Percentiles rank a stretch among this genome's conserved stretches.
Evolutionary conservation across 2,888 invertebrate genomes (phyloP).

Genomic region (Machimus rusticus): DNA sequence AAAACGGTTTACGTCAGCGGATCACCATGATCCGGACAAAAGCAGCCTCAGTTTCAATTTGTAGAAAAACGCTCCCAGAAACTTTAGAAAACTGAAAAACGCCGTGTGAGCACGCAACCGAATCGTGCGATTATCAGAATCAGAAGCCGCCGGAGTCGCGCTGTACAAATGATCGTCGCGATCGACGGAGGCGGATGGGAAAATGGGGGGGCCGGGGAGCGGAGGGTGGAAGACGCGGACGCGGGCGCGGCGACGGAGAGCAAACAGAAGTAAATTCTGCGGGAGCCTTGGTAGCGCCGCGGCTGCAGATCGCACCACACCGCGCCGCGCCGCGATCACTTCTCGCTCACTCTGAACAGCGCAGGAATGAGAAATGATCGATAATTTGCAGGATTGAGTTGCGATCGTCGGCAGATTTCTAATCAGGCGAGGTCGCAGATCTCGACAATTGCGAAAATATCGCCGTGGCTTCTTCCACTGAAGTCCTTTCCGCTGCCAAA

Average conservation of each 20-base stretch:
- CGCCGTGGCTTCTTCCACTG: neutral
- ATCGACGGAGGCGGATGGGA: neutral
- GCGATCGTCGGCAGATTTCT: neutral
- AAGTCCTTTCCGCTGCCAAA: neutral
- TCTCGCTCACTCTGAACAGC: neutral
- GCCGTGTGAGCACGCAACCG: neutral
- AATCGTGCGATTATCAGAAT: neutral
- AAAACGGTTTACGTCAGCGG: neutral
- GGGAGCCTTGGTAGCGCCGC: neutral
- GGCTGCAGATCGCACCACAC: neutral
- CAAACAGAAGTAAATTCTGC: neutral
- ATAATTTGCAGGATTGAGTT: neutral
- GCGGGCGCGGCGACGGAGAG: neutral
- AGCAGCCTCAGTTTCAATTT: neutral
- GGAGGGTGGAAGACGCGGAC: neutral
- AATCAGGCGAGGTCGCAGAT: neutral
- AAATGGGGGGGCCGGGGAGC: neutral
- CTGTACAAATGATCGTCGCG: neutral
- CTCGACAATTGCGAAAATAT: neutral
- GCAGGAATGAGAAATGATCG: neutral
- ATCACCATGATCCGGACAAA: neutral
- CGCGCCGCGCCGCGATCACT: neutral
- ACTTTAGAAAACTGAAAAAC: neutral
- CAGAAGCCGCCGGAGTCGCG: neutral
- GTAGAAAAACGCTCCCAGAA: neutral